Base-by-base conservation (phyloP, 2,888 invertebrate species). In the Pedicia rivosa region DNA sequence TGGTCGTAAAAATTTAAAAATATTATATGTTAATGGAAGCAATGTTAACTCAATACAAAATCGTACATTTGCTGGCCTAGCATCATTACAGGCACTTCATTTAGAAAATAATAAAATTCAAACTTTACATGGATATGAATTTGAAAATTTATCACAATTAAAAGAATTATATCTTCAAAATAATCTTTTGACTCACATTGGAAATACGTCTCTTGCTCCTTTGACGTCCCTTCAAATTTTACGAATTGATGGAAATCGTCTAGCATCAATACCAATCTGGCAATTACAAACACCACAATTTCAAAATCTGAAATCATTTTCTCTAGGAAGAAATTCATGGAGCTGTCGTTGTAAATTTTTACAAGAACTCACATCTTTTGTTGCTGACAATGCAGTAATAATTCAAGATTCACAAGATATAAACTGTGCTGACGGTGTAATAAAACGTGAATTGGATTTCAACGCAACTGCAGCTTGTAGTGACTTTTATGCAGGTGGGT, bases 301-400 rank as follows among this genome's bases (percentile, higher is more conserved):
- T 27, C 52, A 52, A 28, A 48, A 52, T 1, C 35, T 61, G 40
- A 66, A 69, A 19, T 59, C 62, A 2, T 50, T 68, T 2, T 49
- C 49, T 1, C 65, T 90, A 43, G 81, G 83, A 8, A 73, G 78
- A 47, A 91, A 91, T 62, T 73, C 75, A 42, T 91, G 90, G 90
- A 82, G 81, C 40, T 91, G 91, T 56, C 78, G 86, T 50, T 91
- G 91, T 62, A 80, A 83, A 57, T 88, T 84, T 62, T 68, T 90
- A 46, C 83, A 84, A 62, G 81, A 82, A 50, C 66, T 87, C 46
- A 82, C 84, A 43, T 68, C 77, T 42, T 88, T 84, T 72, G 74
- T 87, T 46, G 76, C 77, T 16, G 83, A 84, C 55, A 83, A 83
- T 57, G 77, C 79, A 35, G 70, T 78, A 54, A 82, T 80, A 63